Evolutionary conservation across 2,888 invertebrate genomes (phyloP).

Genomic region (Spilosoma lubricipeda): DNA sequence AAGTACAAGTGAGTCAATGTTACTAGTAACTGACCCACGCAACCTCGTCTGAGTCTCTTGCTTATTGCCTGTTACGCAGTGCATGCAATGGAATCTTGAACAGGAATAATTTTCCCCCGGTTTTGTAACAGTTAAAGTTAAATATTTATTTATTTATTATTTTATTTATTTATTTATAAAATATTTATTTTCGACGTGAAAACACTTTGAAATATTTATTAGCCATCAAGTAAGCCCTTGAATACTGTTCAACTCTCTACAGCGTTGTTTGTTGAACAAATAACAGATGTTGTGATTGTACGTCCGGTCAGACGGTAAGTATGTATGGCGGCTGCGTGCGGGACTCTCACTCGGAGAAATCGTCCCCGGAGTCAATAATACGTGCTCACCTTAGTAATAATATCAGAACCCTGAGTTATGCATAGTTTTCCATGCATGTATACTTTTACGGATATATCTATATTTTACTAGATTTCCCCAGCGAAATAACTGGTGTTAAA

Average conservation of each 20-base stretch:
- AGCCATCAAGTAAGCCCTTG: neutral
- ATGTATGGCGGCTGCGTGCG: constrained; percentile 5
- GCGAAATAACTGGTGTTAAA: neutral
- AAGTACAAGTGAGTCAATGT: no score
- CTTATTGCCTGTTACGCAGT: no score
- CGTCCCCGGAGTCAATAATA: constrained; percentile 14
- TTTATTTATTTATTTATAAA: no score
- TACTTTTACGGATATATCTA: neutral
- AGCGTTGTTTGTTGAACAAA: constrained; percentile 12
- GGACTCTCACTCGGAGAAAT: constrained; percentile 41
- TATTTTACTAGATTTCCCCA: neutral
- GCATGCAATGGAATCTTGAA: no score
- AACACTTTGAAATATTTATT: neutral
- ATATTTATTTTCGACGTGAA: neutral
- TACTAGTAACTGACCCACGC: no score
- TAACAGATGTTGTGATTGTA: constrained; percentile 1
- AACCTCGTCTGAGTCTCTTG: no score
- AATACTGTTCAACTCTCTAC: constrained; percentile 6
- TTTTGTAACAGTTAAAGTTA: no score
- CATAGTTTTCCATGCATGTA: neutral
- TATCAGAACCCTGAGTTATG: neutral
- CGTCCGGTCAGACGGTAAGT: constrained; percentile 5
- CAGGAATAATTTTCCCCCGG: no score
- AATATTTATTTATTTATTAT: no score
- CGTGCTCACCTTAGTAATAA: constrained; percentile 12